A percentile compares a stretch with the other conserved stretches of the same genome.
Evolutionary conservation across 2,113 vertebrate species (phyloP).

Genomic region (Notarius quadriscutis): DNA sequence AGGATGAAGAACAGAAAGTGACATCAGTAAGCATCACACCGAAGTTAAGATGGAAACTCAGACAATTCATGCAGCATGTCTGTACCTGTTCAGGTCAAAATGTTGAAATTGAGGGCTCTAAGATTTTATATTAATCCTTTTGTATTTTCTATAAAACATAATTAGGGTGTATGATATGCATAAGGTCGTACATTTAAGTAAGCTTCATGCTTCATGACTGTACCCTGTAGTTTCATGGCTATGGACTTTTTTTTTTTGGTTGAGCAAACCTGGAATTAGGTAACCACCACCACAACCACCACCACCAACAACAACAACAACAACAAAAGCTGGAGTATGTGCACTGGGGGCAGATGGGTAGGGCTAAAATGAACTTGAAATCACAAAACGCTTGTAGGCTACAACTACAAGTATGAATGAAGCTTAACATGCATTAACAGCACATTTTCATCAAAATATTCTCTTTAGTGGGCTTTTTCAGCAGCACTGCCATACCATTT

Average conservation of each 20-base stretch:
- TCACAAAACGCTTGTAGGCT: not conserved
- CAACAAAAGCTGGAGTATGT: too few species aligned
- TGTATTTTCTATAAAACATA: too few species aligned
- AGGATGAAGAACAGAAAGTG: conserved; percentile 13
- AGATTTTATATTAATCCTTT: too few species aligned
- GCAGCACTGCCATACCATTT: not conserved
- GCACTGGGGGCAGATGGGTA: too few species aligned
- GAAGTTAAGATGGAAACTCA: not conserved
- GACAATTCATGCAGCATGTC: not conserved
- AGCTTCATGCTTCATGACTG: too few species aligned
- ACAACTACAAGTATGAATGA: not conserved
- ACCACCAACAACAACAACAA: too few species aligned
- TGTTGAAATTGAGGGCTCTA: not conserved
- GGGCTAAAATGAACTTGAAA: not conserved
- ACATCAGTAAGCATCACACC: conserved; percentile 12
- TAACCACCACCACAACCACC: too few species aligned
- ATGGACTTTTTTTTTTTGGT: too few species aligned
- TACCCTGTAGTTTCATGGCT: too few species aligned
- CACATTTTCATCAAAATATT: not conserved
- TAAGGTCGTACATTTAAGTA: too few species aligned
- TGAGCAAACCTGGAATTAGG: too few species aligned
- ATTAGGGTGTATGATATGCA: too few species aligned
- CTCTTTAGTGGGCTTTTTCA: not conserved
- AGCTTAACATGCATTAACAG: not conserved
- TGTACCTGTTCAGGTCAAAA: not conserved